Evolutionary conservation across 2,797 vertebrate genomes (phyloP), one percentile per base, ranked within the genome.

Genomic region (Coccyzus lansbergi): DNA sequence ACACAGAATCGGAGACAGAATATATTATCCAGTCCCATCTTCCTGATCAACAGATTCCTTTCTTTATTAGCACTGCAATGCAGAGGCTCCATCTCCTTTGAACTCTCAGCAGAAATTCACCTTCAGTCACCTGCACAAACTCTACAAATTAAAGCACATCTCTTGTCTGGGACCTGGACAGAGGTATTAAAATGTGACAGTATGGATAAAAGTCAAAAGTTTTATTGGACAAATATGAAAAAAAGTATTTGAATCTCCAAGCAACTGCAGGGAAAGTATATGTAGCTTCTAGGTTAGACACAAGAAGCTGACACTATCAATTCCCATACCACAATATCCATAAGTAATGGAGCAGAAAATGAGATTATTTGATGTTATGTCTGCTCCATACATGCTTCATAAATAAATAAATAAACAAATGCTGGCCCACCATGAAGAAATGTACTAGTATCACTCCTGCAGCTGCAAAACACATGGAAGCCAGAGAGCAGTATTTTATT

Each of bases 381-480:
- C 77, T 81, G 56, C 13, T 52, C 38, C 83, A 86, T 0, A 20
- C 10, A 46, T 74, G 64, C 53, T 82, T 44, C 51, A 92, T 80
- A 69, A 31, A 44, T 48, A 48, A 48, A 48, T 51, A 51, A 52
- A 52, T 52, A 52, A 15, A 52, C 26, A 82, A 76, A 52, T 18
- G 19, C 42, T 65, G 72, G 51, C 71, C 87, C 40, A 86, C 49
- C 53, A 81, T 56, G 87, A 95, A 82, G 63, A 92, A 80, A 71
- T 29, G 16, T 24, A 69, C 16, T 67, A 56, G 58, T 56, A 80
- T 49, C 71, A 71, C 16, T 91, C 36, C 79, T 88, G 74, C 93
- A 94, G 88, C 91, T 91, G 91, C 59, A 81, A 58, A 93, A 86
- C 83, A 96, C 33, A 85, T 84, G 70, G 38, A 94, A 94, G 65